phyloP scores from a whole-genome alignment of 2,797 vertebrate species.

The Cygnus olor region DNA sequence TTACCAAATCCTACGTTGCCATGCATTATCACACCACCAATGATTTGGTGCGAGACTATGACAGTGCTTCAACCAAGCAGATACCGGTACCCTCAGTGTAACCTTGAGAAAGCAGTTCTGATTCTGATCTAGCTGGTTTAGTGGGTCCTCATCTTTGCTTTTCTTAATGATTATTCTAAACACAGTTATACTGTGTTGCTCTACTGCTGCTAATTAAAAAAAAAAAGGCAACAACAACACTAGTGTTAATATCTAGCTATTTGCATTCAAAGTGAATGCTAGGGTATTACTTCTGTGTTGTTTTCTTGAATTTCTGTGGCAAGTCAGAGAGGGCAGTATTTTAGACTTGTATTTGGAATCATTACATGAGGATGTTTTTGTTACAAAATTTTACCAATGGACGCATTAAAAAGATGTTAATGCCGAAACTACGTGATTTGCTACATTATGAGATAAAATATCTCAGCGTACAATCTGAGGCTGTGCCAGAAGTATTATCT shows the following conservation, averaged over 20 bases:
- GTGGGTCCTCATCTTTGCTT: not conserved
- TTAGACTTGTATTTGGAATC: not conserved
- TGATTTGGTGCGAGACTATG: constrained; percentile 84
- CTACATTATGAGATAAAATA: not conserved
- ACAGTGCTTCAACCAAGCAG: constrained; percentile 85
- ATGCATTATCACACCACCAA: constrained; percentile 90
- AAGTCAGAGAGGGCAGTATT: not conserved
- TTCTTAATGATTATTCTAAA: not conserved
- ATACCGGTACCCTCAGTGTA: constrained; percentile 92
- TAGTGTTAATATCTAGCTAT: not conserved
- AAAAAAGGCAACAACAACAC: no score
- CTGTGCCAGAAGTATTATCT: not conserved
- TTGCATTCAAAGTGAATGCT: not conserved
- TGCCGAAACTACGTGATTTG: not conserved
- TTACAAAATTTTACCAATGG: not conserved
- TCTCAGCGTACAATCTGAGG: not conserved
- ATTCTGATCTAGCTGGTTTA: not conserved
- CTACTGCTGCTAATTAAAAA: not conserved
- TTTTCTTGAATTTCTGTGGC: constrained; percentile 20
- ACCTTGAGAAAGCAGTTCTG: not conserved
- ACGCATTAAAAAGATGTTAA: not conserved
- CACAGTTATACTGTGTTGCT: not conserved
- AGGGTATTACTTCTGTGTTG: not conserved
- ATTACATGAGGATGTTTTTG: not conserved
- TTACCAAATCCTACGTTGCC: constrained; percentile 89